Conservation (phyloP, 2,888 invertebrate species). For the Lithophane socia region DNA sequence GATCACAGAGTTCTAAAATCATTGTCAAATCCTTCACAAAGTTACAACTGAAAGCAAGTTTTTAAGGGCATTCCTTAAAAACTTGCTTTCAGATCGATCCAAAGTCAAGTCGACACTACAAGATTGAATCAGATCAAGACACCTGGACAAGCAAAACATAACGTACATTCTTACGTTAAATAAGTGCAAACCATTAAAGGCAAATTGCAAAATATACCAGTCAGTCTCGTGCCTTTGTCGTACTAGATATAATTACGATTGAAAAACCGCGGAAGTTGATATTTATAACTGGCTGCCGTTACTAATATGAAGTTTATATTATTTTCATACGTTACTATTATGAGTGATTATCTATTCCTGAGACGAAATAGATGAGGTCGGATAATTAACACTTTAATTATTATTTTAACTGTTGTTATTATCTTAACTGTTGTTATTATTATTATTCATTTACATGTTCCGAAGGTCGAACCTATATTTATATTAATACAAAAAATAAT, state of each 20-base stretch:
- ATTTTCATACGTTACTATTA: constrained; percentile 43
- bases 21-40: neutral
- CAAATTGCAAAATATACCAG: constrained; percentile 63
- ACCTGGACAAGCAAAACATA: constrained; percentile 62
- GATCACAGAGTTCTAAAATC: neutral
- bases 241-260: constrained; percentile 64
- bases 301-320: constrained; percentile 65
- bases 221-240: constrained; percentile 65
- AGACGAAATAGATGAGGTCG: constrained; percentile 45
- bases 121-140: constrained; percentile 54
- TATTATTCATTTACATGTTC: constrained; percentile 38
- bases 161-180: constrained; percentile 63
- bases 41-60: constrained; percentile 13
- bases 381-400: constrained; percentile 52
- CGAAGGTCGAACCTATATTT: constrained; percentile 33
- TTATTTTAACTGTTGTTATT: constrained; percentile 41
- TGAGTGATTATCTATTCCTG: constrained; percentile 42
- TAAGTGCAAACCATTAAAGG: constrained; percentile 66
- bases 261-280: constrained; percentile 74
- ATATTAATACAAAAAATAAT: neutral
- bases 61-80: too few species aligned
- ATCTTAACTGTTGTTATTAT: constrained; percentile 39
- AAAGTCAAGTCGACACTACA: constrained; percentile 31
- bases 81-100: too few species aligned
- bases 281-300: constrained; percentile 65